Base-by-base conservation (phyloP, 2,113 vertebrate species). In the Ivindomyrus marchei region DNA sequence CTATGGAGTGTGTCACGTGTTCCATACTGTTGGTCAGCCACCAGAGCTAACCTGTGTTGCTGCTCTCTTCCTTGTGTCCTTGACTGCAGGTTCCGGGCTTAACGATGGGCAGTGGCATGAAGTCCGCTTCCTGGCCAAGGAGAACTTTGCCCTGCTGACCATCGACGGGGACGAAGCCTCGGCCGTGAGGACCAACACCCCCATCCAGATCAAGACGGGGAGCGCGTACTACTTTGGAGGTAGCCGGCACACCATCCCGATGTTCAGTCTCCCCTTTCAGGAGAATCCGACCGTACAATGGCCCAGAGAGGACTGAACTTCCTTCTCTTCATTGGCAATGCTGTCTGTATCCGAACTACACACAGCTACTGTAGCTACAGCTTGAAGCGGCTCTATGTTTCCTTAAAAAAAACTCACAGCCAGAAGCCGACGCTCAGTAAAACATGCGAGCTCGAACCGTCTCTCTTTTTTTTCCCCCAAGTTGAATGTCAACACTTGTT, bases 101-200 rank as follows among this genome's bases (percentile, higher is more conserved):
- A 98, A 98, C 49, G 98, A 99, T 0, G 98, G 98, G 0, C 98
- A 98, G 91, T 99, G 98, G 98, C 98, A 99, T 49, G 98, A 96
- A 10, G 97, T 98, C 58, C 97, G 97, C 19, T 96, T 99, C 88
- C 95, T 97, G 13, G 97, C 98, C 0, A 94, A 99, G 91, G 98
- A 99, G 89, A 98, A 98, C 92, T 98, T 98, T 86, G 98, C 97
- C 3, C 94, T 99, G 92, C 95, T 99, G 89, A 99, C 98, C 21
- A 97, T 99, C 0, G 98, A 99, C 90, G 97, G 98, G 0, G 98
- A 99, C 0, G 98, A 99, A 92, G 97, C 97, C 0, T 99, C 98
- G 2, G 97, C 98, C 0, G 98, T 99, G 89, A 95, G 97, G 62
- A 98, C 97, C 1, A 97, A 97, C 39, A 98, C 98, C 50, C 98